Evolutionary conservation across 2,888 invertebrate genomes (phyloP).

Genomic region (Pterostichus madidus): DNA sequence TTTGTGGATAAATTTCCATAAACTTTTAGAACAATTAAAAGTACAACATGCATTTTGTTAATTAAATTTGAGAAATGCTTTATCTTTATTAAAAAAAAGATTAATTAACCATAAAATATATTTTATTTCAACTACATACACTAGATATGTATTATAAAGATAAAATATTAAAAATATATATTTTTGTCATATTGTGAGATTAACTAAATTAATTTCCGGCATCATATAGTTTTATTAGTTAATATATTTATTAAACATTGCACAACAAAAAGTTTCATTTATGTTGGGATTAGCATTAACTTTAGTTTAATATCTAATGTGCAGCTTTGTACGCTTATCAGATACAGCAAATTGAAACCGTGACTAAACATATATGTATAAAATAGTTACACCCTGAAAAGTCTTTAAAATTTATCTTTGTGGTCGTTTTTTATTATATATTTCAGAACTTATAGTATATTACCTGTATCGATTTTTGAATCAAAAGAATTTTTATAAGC

Average conservation of each 20-base stretch:
- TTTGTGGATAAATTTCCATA: background rate
- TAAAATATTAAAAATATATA: background rate
- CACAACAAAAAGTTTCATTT: constrained; percentile 7
- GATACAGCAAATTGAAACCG: constrained; percentile 30
- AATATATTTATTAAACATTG: background rate
- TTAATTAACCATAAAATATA: background rate
- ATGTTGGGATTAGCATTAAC: constrained; percentile 1
- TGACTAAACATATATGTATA: constrained; percentile 24
- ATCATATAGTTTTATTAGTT: constrained; percentile 2
- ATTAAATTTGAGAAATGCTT: background rate
- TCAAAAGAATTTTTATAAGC: constrained; percentile 41
- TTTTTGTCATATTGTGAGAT: background rate
- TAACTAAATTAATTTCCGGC: background rate
- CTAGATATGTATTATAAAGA: background rate
- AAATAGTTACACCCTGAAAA: background rate
- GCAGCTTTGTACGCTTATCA: constrained; percentile 4
- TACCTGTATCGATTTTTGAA: background rate
- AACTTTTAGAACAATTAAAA: background rate
- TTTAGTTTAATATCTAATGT: background rate
- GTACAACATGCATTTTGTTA: background rate
- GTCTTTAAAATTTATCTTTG: constrained; percentile 18
- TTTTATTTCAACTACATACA: background rate
- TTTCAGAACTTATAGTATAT: constrained; percentile 2
- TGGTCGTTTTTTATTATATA: background rate
- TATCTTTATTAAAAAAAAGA: background rate